Evolutionary conservation across 2,797 vertebrate genomes (phyloP), one percentile per base, ranked within the genome.

Genomic region (Oceanodroma leucorhoa): DNA sequence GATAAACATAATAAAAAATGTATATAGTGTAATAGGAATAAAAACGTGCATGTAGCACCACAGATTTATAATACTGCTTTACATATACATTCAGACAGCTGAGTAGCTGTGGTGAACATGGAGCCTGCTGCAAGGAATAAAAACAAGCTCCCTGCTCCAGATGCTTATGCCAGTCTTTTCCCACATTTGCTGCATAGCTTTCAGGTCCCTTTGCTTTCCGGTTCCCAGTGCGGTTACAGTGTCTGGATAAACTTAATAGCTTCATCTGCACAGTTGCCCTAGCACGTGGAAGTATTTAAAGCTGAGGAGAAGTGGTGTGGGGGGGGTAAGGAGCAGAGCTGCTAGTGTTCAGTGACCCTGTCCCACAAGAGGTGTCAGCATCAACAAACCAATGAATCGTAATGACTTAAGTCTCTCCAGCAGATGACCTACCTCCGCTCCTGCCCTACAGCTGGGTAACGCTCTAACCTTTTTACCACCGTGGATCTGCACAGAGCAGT

Each of bases 1-100:
- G 90, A 95, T 94, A 95, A 97, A 95, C 95, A 95, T 95, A 94
- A 95, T 97, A 94, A 96, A 97, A 97, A 95, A 97, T 97, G 95
- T 94, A 97, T 96, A 92, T 62, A 76, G 73, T 93, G 92, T 97
- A 96, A 97, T 96, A 95, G 95, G 93, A 96, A 96, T 94, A 50
- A 95, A 96, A 97, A 90, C 16, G 38, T 87, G 84, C 53, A 53
- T 77, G 77, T 93, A 97, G 90, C 89, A 91, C 78, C 89, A 85
- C 67, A 83, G 90, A 94, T 96, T 95, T 95, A 92, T 92, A 94
- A 92, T 75, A 77, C 89, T 95, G 89, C 90, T 93, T 95, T 87
- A 92, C 70, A 95, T 90, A 92, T 51, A 84, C 80, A 43, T 89
- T 87, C 92, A 84, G 96, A 95, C 95, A 95, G 92, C 73, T 90